These are phyloP conservation scores for Chiridota heheva DNA, from an alignment of 35 echinoderm and acorn worm species.

Conservation along the genomic window DNA sequence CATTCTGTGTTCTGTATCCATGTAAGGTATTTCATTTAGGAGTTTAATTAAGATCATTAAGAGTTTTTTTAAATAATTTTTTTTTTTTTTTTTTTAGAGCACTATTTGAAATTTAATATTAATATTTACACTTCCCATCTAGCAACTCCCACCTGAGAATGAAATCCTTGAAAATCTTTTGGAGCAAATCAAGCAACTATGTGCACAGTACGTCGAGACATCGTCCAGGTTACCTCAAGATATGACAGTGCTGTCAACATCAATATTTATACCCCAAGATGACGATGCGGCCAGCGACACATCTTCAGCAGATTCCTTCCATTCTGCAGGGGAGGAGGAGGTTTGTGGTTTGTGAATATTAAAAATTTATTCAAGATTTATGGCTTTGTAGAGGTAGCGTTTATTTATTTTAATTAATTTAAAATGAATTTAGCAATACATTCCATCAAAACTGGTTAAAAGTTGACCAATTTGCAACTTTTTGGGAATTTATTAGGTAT, in stretches of 20 bases:
- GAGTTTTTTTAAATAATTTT: not conserved
- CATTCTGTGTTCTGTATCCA: too few species aligned
- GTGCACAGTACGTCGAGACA: constrained; percentile 32
- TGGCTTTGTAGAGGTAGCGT: not conserved
- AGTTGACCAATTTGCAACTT: not conserved
- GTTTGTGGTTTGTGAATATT: not conserved
- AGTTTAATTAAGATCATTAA: not conserved
- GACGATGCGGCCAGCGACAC: constrained; percentile 18
- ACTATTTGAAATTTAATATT: not conserved
- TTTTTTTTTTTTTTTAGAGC: not conserved
- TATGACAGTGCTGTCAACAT: constrained; percentile 8
- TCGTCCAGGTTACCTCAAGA: too few species aligned
- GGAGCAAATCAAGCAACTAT: constrained; percentile 35
- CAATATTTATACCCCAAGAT: not conserved
- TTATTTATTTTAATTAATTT: not conserved
- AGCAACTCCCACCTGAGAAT: not conserved
- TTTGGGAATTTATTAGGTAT: not conserved
- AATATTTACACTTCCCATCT: not conserved
- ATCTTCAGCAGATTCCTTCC: constrained; percentile 34
- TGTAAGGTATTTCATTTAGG: not conserved
- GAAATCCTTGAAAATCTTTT: not conserved
- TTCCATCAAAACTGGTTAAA: not conserved
- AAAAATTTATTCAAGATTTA: not conserved
- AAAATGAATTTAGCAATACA: not conserved
- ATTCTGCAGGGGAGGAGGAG: constrained; percentile 23